These are phyloP conservation scores for Ceratothoa steindachneri DNA, from an alignment of 2,888 invertebrate species.

Conservation along the genomic window DNA sequence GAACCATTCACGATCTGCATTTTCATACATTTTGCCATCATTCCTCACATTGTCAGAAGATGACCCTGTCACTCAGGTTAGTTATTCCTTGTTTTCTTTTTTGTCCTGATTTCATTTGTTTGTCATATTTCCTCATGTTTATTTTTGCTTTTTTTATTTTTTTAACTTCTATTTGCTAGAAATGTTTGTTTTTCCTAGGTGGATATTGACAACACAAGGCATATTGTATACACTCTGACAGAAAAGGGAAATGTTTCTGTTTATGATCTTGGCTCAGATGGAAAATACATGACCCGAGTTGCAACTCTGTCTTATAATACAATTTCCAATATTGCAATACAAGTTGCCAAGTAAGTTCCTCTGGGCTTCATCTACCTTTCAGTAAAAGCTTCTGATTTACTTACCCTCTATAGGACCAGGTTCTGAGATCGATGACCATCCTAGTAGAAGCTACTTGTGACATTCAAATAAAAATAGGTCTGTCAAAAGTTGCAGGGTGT, in stretches of 20 bases:
- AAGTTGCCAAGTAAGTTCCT: conserved; percentile 74
- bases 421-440: neutral
- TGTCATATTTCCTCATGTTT: no score
- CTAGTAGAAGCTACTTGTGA: no score
- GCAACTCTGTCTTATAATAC: conserved; percentile 66
- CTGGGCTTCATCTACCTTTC: no score
- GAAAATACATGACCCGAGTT: conserved; percentile 67
- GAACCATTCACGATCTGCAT: conserved; percentile 82
- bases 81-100: no score
- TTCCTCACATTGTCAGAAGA: conserved; percentile 76
- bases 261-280: conserved; percentile 71
- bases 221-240: conserved; percentile 82
- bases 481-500: no score
- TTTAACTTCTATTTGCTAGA: no score
- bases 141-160: no score
- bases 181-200: conserved; percentile 34
- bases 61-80: conserved; percentile 65
- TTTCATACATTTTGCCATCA: conserved; percentile 83
- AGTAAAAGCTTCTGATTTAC: neutral
- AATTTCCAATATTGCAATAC: conserved; percentile 68
- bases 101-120: no score
- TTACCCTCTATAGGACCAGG: neutral
- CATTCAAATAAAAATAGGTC: no score
- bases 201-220: conserved; percentile 75
- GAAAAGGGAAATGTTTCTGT: conserved; percentile 70